phyloP scores from a whole-genome alignment of 2,797 vertebrate species.

The Enteromius viviparus region DNA sequence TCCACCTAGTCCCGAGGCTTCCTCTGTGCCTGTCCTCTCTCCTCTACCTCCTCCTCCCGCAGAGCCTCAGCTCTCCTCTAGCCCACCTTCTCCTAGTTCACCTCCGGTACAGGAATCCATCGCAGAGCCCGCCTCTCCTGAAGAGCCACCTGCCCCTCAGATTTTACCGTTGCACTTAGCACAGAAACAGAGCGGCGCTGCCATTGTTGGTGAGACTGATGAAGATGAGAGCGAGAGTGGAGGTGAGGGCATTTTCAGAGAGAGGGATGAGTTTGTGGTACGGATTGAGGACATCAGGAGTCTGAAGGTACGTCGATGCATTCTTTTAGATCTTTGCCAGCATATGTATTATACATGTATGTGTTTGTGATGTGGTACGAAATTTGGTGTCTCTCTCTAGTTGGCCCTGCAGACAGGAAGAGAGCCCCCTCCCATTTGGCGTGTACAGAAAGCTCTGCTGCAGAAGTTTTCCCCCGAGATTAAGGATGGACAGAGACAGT shows the following conservation, averaged over 20 bases:
- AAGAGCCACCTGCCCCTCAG: constrained; percentile 82
- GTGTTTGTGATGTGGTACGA: not conserved
- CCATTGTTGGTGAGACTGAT: constrained; percentile 89
- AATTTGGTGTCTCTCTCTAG: constrained; percentile 65
- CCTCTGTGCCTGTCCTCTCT: constrained; percentile 63
- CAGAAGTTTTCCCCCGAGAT: constrained; percentile 97
- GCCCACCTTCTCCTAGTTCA: constrained; percentile 66
- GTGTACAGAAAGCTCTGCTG: constrained; percentile 92
- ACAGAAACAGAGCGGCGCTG: constrained; percentile 89
- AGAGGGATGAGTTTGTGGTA: constrained; percentile 93
- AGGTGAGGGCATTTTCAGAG: constrained; percentile 92
- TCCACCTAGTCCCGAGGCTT: constrained; percentile 60
- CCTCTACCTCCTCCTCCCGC: constrained; percentile 60
- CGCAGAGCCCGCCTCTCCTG: constrained; percentile 79
- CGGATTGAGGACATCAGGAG: constrained; percentile 89
- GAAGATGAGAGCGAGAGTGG: constrained; percentile 92
- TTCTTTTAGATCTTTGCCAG: not conserved
- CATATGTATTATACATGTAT: not conserved
- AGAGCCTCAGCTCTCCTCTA: constrained; percentile 76
- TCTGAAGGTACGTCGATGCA: constrained; percentile 79
- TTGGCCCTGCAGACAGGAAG: constrained; percentile 89
- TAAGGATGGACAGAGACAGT: constrained; percentile 94
- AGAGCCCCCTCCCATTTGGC: constrained; percentile 92
- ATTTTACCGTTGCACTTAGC: constrained; percentile 87
- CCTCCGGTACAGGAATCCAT: constrained; percentile 61